Conservation (phyloP, 2,888 invertebrate genomes). For the Aspidiotus rigidus region DNA sequence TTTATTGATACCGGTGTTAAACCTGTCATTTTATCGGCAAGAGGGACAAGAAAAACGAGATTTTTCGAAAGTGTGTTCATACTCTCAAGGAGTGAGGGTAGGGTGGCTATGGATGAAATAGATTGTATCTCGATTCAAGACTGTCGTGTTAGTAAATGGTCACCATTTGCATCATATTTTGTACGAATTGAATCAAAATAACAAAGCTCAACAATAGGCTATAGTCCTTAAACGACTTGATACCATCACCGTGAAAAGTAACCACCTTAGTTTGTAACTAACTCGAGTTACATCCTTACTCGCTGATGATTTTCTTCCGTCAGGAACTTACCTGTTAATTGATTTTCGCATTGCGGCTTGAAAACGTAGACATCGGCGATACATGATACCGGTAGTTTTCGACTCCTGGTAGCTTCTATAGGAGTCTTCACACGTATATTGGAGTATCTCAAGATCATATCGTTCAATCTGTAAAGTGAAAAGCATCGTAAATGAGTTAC, state of each 20-base stretch:
- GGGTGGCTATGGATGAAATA: too few species aligned
- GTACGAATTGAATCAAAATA: too few species aligned
- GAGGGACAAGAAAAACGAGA: background rate
- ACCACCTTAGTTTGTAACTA: background rate
- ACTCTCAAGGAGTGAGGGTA: too few species aligned
- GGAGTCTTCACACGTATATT: conserved; percentile 13
- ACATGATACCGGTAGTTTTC: conserved; percentile 19
- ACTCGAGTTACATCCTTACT: background rate
- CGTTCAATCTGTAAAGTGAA: conserved; percentile 13
- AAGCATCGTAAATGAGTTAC: background rate
- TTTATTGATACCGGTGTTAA: background rate
- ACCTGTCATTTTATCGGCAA: background rate
- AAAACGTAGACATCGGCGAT: conserved; percentile 22
- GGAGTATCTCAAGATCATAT: conserved; percentile 13
- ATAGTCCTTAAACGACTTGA: too few species aligned
- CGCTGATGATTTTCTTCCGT: background rate
- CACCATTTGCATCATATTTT: too few species aligned
- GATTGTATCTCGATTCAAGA: too few species aligned
- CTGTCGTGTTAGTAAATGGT: too few species aligned
- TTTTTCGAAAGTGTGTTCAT: too few species aligned
- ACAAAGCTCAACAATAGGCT: too few species aligned
- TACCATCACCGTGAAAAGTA: too few species aligned
- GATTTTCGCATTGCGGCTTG: conserved; percentile 9
- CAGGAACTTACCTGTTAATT: conserved; percentile 14
- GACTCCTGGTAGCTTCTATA: conserved; percentile 5